A percentile compares a stretch with the other conserved stretches of the same genome.
These are phyloP conservation scores for Ophraella communa DNA, from an alignment of 2,888 invertebrate species.

Conservation along the genomic window DNA sequence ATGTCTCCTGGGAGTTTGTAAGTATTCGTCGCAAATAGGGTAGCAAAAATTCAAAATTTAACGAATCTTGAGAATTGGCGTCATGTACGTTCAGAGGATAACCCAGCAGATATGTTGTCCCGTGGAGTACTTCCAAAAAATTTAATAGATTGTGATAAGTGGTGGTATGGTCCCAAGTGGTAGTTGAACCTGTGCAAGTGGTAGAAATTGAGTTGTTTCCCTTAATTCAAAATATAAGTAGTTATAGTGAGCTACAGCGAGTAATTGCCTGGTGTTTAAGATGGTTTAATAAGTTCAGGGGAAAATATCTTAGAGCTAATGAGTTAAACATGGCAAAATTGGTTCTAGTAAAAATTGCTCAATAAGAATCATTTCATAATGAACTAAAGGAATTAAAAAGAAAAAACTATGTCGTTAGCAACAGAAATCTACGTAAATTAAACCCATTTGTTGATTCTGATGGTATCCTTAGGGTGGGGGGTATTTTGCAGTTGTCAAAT, in stretches of 20 bases:
- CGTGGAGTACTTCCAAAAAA: conserved; percentile 15
- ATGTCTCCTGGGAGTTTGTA: conserved; percentile 16
- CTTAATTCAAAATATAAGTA: not conserved
- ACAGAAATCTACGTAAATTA: too few relatives aligned
- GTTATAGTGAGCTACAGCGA: not conserved
- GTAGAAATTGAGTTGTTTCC: too few relatives aligned
- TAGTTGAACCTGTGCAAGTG: not conserved
- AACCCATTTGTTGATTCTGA: too few relatives aligned
- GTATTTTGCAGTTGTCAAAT: too few relatives aligned
- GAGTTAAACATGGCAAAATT: not conserved
- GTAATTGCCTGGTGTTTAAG: not conserved
- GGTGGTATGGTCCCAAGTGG: conserved; percentile 25
- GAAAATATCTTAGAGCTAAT: not conserved
- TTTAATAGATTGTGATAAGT: conserved; percentile 12
- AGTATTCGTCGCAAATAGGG: conserved; percentile 31
- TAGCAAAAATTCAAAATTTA: conserved; percentile 20
- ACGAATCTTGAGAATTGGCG: conserved; percentile 20
- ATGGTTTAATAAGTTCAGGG: conserved; percentile 20
- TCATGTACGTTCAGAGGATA: conserved; percentile 19
- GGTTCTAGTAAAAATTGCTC: conserved; percentile 21
- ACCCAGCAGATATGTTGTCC: conserved; percentile 22
- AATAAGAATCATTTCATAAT: too few relatives aligned
- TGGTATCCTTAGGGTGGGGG: too few relatives aligned
- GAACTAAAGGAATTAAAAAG: too few relatives aligned
- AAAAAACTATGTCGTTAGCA: too few relatives aligned